Evolutionary conservation across 1,140 invertebrate genomes (phyloP), one percentile per base, ranked within the genome.

Genomic region (Mylabris phalerata): DNA sequence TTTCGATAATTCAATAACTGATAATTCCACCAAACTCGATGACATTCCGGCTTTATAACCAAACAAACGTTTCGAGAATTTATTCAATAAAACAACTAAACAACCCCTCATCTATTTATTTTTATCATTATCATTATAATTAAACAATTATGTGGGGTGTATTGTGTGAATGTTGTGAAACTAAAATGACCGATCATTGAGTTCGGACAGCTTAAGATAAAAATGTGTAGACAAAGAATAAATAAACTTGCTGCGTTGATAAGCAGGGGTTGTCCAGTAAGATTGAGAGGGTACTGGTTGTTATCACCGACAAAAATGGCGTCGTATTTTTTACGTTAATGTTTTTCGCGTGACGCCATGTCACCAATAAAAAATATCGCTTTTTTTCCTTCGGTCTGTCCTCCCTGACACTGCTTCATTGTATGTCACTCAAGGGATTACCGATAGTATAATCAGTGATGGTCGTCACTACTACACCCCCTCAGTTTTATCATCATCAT

Each of bases 271-370:
- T 9, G 40, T 50, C 9, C 43, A 45, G 32, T 7, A 32, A 32
- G 56, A 58, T 58, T 58, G 47, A 42, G 56, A 46, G 56, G 49
- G 56, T 43, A 42, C 48, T 46, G 50, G 46, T 42, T 48, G 59
- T 57, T 59, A 62, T 62, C 60, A 55, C 50, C 32, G 11, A 62
- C 60, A 59, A 50, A 59, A 62, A 62, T 62, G 60, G 60, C 50
- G 48, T 46, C 55, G 50, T 62, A 61, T 57, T 61, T 57, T 61
- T 62, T 62, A 51, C 48, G 56, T 59, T 62, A 62, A 62, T 59
- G 50, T 58, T 59, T 62, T 48, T 59, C 25, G 55, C 60, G 55
- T 62, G 56, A 62, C 60, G 50, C 55, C 41, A 50, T 32, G 32
- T 62, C 60, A 39, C 50, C 54, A 57, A 59, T 62, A 62, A 62